phyloP scores from a whole-genome alignment of 1,140 invertebrate species.

The Portunus trituberculatus region DNA sequence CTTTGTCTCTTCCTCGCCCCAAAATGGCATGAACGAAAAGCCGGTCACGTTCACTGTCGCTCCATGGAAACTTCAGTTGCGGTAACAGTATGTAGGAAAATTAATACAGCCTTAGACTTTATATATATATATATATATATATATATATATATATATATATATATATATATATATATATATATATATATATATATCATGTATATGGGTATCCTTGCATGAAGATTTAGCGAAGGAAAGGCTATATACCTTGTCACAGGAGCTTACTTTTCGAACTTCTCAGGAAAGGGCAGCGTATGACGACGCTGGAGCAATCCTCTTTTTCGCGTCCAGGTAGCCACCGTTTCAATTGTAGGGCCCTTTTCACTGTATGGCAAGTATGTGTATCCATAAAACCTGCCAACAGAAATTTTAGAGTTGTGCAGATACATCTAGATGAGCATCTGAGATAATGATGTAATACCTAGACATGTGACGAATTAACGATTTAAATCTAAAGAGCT shows the following conservation, averaged over 20 bases:
- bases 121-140: too few relatives aligned
- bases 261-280: slow-evolving; percentile 29
- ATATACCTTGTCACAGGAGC: background rate
- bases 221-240: background rate
- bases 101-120: background rate
- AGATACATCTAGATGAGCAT: too few relatives aligned
- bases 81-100: background rate
- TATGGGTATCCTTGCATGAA: too few relatives aligned
- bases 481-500: too few relatives aligned
- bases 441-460: too few relatives aligned
- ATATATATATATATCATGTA: too few relatives aligned
- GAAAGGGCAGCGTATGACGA: background rate
- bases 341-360: background rate
- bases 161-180: too few relatives aligned
- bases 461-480: too few relatives aligned
- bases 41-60: slow-evolving; percentile 50
- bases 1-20: background rate
- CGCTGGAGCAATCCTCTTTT: background rate
- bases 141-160: too few relatives aligned
- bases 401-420: too few relatives aligned
- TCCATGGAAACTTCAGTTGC: slow-evolving; percentile 44
- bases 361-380: background rate
- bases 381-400: background rate
- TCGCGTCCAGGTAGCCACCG: background rate
- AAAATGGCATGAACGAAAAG: slow-evolving; percentile 49